These are phyloP conservation scores for Xiphorhynchus elegans DNA, from an alignment of 2,113 vertebrate species.

Conservation along the genomic window DNA sequence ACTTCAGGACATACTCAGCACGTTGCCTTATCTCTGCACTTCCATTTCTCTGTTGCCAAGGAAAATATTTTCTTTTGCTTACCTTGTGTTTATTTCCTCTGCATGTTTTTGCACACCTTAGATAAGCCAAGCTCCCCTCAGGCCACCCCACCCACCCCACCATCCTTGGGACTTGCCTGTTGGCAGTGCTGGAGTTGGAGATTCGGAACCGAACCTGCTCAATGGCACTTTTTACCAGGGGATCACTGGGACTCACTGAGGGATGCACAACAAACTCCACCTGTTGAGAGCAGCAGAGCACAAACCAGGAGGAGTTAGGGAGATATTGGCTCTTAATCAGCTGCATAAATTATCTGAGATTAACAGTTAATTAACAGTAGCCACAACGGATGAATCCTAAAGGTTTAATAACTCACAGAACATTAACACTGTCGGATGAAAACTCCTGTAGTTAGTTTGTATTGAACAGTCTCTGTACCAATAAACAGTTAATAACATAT, in stretches of 20 bases:
- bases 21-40: background rate
- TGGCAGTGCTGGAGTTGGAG: constrained; percentile 84
- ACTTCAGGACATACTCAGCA: background rate
- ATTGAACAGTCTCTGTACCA: background rate
- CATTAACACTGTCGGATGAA: background rate
- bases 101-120: background rate
- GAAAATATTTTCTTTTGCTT: background rate
- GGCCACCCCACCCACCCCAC: background rate
- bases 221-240: constrained; percentile 85
- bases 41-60: background rate
- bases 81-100: background rate
- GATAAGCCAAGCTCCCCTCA: background rate
- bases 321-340: background rate
- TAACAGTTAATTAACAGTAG: background rate
- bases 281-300: constrained; percentile 64
- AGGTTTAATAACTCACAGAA: background rate
- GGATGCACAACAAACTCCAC: constrained; percentile 93
- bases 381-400: background rate
- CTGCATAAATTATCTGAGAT: background rate
- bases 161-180: constrained; percentile 76
- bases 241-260: constrained; percentile 86
- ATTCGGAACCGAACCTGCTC: constrained; percentile 95
- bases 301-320: background rate
- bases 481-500: background rate
- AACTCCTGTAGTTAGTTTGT: background rate